Conservation (phyloP, 2,797 vertebrate species). For the Pristis pectinata region DNA sequence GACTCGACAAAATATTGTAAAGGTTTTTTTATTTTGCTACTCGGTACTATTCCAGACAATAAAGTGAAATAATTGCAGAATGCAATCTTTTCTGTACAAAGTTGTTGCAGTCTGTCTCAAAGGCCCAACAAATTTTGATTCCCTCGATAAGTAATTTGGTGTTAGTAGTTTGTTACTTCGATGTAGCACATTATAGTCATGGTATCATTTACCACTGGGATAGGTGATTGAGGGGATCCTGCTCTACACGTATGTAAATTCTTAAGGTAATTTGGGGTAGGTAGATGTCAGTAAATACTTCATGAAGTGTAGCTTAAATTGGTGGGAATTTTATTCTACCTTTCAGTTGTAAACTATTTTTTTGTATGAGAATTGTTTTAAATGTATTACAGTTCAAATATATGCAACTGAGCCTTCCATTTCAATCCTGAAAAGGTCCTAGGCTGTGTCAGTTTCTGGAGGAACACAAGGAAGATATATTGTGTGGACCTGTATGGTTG, state of each 20-base stretch:
- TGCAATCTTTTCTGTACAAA: background rate
- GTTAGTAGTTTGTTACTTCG: background rate
- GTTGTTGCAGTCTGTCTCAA: background rate
- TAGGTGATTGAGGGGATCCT: background rate
- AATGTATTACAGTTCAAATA: constrained; percentile 12
- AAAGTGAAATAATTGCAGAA: background rate
- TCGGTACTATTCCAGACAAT: background rate
- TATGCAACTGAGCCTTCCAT: background rate
- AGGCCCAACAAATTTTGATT: background rate
- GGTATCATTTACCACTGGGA: background rate
- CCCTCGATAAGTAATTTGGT: background rate
- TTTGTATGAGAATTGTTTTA: background rate
- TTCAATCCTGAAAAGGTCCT: constrained; percentile 61
- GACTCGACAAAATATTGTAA: background rate
- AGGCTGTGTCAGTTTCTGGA: constrained; percentile 89
- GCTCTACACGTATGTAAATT: background rate
- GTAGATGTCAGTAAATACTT: background rate
- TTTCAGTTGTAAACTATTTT: background rate
- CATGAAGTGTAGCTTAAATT: background rate
- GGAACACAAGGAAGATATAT: constrained; percentile 94
- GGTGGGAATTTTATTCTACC: background rate
- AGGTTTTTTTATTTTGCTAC: background rate
- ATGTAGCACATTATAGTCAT: too few species aligned
- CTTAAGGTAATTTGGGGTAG: background rate
- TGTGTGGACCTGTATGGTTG: constrained; percentile 95